Evolutionary conservation across 2,113 vertebrate genomes (phyloP), one percentile per base, ranked within the genome.

Genomic region (Grammomys dolichurus): DNA sequence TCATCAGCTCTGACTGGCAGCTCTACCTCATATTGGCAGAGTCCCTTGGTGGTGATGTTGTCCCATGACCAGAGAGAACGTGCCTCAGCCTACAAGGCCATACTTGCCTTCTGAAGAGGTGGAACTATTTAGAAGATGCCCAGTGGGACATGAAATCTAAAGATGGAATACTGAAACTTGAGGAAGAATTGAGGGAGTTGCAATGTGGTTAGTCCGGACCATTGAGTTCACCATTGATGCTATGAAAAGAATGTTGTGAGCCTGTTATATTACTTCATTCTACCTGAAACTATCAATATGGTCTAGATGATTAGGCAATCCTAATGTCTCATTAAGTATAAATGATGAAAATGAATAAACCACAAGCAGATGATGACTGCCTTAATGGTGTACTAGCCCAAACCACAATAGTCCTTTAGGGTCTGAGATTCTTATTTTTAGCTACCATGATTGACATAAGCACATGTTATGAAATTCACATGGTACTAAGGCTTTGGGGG

Each of bases 241-340:
- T 60, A 89, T 78, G 92, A 95, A 95, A 87, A 58, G 60, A 82
- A 93, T 63, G 67, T 48, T 69, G 26, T 93, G 82, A 69, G 70
- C 89, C 94, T 33, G 48, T 96, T 87, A 73, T 77, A 75, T 91
- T 80, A 96, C 81, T 88, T 95, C n/a, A 73, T 95, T 97, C 85
- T 89, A 96, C 93, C 94, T 95, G 89, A 97, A 80, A 70, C 96
- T 91, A 95, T 97, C 96, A 92, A 93, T 96, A 94, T 80, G 70
- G 69, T 84, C 60, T 93, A 91, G 84, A 94, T 93, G 77, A 89
- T 89, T 84, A 88, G 78, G 65, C 91, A 97, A 81, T 72, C 77
- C 82, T 31, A 48, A 77, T 36, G 40, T 96, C 67, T 78, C 91
- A 93, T 93, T 95, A 96, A 96, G 89, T 33, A 86, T 70, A 51